These are phyloP conservation scores for Paramuricea clavata DNA, from an alignment of 92 coral and sea anemone species.

Conservation along the genomic window DNA sequence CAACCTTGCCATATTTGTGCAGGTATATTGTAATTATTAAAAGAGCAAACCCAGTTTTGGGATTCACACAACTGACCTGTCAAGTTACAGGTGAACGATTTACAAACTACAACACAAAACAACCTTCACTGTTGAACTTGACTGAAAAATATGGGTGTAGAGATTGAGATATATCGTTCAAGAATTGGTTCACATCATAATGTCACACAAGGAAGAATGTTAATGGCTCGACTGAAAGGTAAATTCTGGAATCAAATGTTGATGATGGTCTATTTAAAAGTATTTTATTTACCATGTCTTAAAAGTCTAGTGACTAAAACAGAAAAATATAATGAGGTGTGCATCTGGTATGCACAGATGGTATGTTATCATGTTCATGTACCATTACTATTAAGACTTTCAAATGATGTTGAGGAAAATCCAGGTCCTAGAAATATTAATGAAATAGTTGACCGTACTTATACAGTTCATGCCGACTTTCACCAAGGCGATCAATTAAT, in stretches of 20 bases:
- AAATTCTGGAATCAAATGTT: conserved; percentile 45
- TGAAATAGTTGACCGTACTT: conserved; percentile 6
- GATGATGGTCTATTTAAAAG: conserved; percentile 23
- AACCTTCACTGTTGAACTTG: neutral
- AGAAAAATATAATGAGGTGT: conserved; percentile 4
- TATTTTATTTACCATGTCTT: conserved; percentile 18
- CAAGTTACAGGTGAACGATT: too few relatives aligned
- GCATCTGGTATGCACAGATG: conserved; percentile 10
- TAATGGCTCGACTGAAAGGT: neutral
- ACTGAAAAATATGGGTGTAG: conserved; percentile 4
- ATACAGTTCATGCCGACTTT: conserved; percentile 36
- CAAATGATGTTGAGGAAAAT: conserved; percentile 45
- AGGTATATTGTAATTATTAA: neutral
- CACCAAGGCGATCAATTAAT: conserved; percentile 7
- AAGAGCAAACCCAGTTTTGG: too few relatives aligned
- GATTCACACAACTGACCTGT: too few relatives aligned
- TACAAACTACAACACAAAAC: neutral
- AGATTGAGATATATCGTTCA: neutral
- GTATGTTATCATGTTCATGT: conserved; percentile 29
- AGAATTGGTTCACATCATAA: conserved; percentile 29
- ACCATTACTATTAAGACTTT: conserved; percentile 35
- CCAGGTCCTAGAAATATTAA: conserved; percentile 35
- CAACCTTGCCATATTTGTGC: neutral
- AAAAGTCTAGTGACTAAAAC: neutral
- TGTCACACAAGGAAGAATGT: neutral